These are phyloP conservation scores for Beris morrisii DNA, from an alignment of 2,888 invertebrate genomes.

Conservation along the genomic window DNA sequence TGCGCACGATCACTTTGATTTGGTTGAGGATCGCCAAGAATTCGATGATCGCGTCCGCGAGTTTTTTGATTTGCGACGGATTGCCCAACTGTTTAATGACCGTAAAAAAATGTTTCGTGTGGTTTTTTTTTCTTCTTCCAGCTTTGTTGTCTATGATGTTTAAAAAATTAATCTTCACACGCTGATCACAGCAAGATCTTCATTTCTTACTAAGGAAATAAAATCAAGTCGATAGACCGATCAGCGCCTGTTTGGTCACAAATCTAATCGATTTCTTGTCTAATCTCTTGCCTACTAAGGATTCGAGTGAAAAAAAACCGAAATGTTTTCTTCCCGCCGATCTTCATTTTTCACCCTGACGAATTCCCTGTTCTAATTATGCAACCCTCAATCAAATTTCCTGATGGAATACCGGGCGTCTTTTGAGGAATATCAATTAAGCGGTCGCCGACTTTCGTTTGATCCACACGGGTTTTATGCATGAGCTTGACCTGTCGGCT, in stretches of 20 bases:
- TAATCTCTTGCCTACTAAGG: no score
- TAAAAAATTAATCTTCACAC: no score
- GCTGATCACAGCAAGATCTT: no score
- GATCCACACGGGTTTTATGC: background rate
- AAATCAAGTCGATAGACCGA: no score
- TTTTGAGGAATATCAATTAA: background rate
- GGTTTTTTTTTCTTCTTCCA: no score
- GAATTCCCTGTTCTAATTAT: slow-evolving; percentile 1
- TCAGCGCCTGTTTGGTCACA: no score
- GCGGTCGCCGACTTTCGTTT: no score
- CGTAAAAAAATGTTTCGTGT: slow-evolving; percentile 10
- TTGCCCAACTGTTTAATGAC: slow-evolving; percentile 6
- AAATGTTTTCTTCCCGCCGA: no score
- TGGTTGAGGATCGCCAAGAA: slow-evolving; percentile 7
- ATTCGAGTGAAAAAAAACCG: no score
- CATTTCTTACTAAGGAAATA: no score
- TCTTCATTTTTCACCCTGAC: background rate
- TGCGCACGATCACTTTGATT: slow-evolving; percentile 1
- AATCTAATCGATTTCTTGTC: no score
- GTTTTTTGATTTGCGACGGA: background rate
- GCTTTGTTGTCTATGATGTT: no score
- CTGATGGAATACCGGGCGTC: background rate
- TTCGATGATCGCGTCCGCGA: slow-evolving; percentile 5
- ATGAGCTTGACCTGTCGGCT: background rate
- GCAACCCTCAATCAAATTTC: slow-evolving; percentile 7